A percentile compares a stretch with the other conserved stretches of the same genome.
Conservation (phyloP, 2,888 invertebrate genomes). For the Drosophila nr. perissopoda region DNA sequence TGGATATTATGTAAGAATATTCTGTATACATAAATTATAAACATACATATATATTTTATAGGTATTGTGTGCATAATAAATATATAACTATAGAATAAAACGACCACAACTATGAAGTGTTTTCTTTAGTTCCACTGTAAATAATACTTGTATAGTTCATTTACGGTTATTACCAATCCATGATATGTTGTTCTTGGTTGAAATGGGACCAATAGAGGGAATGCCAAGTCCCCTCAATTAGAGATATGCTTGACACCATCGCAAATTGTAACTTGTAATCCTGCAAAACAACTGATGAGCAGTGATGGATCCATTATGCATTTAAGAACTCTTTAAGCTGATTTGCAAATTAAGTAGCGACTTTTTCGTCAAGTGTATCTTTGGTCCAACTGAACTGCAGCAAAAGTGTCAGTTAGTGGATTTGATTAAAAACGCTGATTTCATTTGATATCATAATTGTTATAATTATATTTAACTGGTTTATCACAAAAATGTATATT, state of each 20-base stretch:
- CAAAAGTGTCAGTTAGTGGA: not conserved
- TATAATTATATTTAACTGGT: conserved; percentile 68
- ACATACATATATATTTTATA: conserved; percentile 45
- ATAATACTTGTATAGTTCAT: not conserved
- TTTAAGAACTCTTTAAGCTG: not conserved
- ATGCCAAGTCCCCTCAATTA: not conserved
- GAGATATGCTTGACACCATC: not conserved
- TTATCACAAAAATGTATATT: conserved; percentile 79
- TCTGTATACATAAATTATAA: conserved; percentile 36
- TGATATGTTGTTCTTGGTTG: not conserved
- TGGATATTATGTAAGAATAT: conserved; percentile 47
- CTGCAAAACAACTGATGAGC: not conserved
- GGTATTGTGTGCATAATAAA: conserved; percentile 66
- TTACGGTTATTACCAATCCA: not conserved
- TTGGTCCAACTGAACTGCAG: not conserved
- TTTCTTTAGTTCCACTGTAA: conserved; percentile 7
- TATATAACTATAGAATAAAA: conserved; percentile 67
- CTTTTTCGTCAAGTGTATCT: not conserved
- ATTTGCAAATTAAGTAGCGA: not conserved
- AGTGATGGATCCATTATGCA: not conserved
- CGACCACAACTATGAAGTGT: conserved; percentile 37
- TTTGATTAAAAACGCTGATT: not conserved
- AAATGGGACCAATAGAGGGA: not conserved
- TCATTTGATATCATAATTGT: conserved; percentile 49
- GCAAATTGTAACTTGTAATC: not conserved